Percentiles rank a stretch among this genome's conserved stretches.
These are phyloP conservation scores for Dromococcyx pavoninus DNA, from an alignment of 2,797 vertebrate genomes.

Conservation along the genomic window DNA sequence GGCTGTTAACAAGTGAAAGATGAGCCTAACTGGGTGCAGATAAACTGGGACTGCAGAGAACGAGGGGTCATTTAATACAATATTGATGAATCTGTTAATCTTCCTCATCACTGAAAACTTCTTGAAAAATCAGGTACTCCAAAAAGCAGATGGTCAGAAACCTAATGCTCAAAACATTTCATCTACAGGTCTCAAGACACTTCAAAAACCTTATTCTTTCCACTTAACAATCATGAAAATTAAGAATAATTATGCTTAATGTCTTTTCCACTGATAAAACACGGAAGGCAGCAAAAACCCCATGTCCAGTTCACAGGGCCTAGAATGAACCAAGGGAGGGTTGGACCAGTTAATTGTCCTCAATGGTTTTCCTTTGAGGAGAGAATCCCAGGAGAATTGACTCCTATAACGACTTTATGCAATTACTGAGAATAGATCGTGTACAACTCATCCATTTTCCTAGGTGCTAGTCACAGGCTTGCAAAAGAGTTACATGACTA, in stretches of 20 bases:
- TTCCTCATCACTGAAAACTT: background rate
- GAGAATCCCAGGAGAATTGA: background rate
- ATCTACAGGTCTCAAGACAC: background rate
- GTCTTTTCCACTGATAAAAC: background rate
- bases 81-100: background rate
- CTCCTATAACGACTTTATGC: background rate
- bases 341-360: background rate
- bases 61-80: background rate
- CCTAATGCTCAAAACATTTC: background rate
- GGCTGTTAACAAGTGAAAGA: background rate
- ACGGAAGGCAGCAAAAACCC: background rate
- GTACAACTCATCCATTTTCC: background rate
- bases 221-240: background rate
- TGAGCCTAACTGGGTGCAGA: background rate
- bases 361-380: background rate
- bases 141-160: background rate
- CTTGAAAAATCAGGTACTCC: background rate
- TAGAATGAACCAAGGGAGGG: background rate
- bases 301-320: fast-evolving
- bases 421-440: background rate
- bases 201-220: background rate
- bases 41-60: background rate
- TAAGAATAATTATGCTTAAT: background rate
- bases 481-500: background rate
- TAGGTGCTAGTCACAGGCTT: background rate